Evolutionary conservation across 1,140 invertebrate species (phyloP).

Genomic region (Zaprionus camerounensis): DNA sequence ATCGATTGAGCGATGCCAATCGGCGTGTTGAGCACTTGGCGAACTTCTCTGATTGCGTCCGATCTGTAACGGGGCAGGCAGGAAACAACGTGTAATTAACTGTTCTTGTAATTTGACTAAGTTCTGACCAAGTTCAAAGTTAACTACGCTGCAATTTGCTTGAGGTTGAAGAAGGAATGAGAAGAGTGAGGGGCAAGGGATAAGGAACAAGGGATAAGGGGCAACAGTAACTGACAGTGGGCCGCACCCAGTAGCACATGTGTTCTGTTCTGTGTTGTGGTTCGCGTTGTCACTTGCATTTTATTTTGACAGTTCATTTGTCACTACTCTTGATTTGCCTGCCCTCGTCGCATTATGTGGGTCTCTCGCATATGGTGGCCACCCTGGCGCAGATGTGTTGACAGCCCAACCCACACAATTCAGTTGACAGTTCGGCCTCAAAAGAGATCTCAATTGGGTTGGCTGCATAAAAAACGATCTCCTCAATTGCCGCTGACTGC

Average conservation of each 20-base stretch:
- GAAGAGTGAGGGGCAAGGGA: neutral
- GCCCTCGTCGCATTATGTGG: slow-evolving; percentile 33
- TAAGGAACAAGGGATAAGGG: slow-evolving; percentile 14
- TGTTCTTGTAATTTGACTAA: slow-evolving; percentile 41
- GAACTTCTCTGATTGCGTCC: slow-evolving; percentile 13
- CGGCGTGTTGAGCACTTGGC: slow-evolving; percentile 22
- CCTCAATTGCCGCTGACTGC: neutral
- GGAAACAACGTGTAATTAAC: slow-evolving; percentile 47
- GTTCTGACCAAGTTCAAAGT: slow-evolving; percentile 29
- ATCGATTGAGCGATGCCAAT: slow-evolving; percentile 72
- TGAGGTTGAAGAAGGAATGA: slow-evolving; percentile 7
- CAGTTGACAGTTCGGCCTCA: slow-evolving; percentile 31
- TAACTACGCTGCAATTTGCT: slow-evolving; percentile 40
- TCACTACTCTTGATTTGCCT: slow-evolving; percentile 71
- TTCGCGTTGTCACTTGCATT: slow-evolving; percentile 64
- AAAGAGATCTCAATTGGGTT: slow-evolving; percentile 56
- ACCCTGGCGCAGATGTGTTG: slow-evolving; percentile 54
- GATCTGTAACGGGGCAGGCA: slow-evolving; percentile 14
- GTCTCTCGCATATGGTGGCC: slow-evolving; percentile 42
- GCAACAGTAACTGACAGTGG: slow-evolving; percentile 58
- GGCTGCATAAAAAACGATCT: neutral
- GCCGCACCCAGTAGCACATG: slow-evolving; percentile 33
- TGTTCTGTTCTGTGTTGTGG: neutral
- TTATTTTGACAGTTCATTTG: slow-evolving; percentile 82
- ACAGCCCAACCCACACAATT: slow-evolving; percentile 47